A percentile compares a stretch with the other conserved stretches of the same genome.
These are phyloP conservation scores for Microtus pennsylvanicus DNA, from an alignment of 2,113 vertebrate genomes.

Conservation along the genomic window DNA sequence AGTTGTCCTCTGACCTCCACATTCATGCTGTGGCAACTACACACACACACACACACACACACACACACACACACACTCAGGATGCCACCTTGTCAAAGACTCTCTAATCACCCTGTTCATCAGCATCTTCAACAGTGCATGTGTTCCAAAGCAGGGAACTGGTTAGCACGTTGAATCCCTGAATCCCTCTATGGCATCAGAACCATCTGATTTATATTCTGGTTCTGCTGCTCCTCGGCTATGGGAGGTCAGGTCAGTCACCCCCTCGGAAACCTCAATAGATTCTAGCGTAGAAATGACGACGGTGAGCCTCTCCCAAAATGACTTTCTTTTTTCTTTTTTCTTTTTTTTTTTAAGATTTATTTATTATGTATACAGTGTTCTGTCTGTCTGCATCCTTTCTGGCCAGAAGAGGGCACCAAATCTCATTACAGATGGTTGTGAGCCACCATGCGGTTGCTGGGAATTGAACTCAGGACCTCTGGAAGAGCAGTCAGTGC, in stretches of 20 bases:
- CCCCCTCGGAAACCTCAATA: not conserved
- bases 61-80: not conserved
- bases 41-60: not conserved
- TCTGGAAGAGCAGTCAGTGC: too few relatives aligned
- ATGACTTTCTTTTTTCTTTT: not conserved
- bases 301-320: not conserved
- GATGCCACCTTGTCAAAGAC: not conserved
- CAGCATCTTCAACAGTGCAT: not conserved
- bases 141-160: not conserved
- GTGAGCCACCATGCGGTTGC: too few relatives aligned
- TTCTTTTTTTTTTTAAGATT: too few relatives aligned
- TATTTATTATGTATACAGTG: too few relatives aligned
- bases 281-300: not conserved
- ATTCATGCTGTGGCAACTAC: not conserved
- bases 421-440: too few relatives aligned
- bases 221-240: not conserved
- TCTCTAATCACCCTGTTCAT: not conserved
- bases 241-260: not conserved
- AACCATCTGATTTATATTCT: not conserved
- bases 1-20: not conserved
- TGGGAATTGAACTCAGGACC: too few relatives aligned
- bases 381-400: too few relatives aligned
- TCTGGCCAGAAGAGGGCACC: too few relatives aligned
- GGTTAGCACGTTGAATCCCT: not conserved
- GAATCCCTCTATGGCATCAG: not conserved